Percentiles rank a stretch among this genome's conserved stretches.
These are phyloP conservation scores for Polylopha cassiicola DNA, from an alignment of 2,888 invertebrate species.

Conservation along the genomic window DNA sequence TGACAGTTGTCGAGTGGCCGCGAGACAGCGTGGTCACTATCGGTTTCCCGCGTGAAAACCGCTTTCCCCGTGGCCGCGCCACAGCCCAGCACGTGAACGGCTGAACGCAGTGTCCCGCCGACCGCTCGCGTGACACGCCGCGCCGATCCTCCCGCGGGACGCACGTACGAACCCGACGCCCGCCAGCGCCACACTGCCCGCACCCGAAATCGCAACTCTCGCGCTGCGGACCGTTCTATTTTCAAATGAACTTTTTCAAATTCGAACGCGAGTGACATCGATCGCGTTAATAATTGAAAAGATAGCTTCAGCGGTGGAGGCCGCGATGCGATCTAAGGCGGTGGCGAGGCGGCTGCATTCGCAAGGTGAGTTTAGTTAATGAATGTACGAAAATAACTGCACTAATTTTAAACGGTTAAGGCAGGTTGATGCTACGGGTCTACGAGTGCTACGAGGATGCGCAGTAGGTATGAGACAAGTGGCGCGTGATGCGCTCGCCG, in stretches of 20 bases:
- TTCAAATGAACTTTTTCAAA: constrained; percentile 48
- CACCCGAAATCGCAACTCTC: constrained; percentile 34
- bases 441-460: constrained; percentile 41
- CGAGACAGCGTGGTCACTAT: constrained; percentile 70
- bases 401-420: constrained; percentile 6
- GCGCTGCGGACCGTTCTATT: constrained; percentile 43
- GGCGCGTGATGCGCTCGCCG: constrained; percentile 65
- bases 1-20: constrained; percentile 63
- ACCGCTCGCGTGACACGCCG: constrained; percentile 74
- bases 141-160: constrained; percentile 52
- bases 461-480: constrained; percentile 63
- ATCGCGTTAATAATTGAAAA: constrained; percentile 53
- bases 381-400: background rate
- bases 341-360: constrained; percentile 83
- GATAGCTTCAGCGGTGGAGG: constrained; percentile 50
- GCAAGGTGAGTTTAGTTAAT: constrained; percentile 76
- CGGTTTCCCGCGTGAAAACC: constrained; percentile 74
- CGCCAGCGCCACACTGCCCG: constrained; percentile 58
- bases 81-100: constrained; percentile 64
- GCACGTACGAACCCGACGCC: constrained; percentile 52
- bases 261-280: constrained; percentile 54
- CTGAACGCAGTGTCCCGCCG: constrained; percentile 74
- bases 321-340: constrained; percentile 83
- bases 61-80: constrained; percentile 69
- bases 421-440: constrained; percentile 10